A percentile compares a stretch with the other conserved stretches of the same genome.
Conservation (phyloP, 1,140 invertebrate genomes). For the Aphaenogaster rudis region DNA sequence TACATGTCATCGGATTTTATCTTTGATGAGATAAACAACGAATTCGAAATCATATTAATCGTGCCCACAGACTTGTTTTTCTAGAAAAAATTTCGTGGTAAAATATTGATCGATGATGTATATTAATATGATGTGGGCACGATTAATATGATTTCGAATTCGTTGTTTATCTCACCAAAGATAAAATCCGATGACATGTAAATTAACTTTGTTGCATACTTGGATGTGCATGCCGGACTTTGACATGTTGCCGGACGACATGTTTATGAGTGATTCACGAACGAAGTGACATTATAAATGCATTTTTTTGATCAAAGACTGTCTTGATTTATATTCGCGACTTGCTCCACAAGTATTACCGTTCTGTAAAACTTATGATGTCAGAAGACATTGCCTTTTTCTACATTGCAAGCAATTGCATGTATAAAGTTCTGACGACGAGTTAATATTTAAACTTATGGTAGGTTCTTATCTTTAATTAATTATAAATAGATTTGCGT, state of each 20-base stretch:
- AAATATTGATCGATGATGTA: no score
- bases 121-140: neutral
- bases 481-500: neutral
- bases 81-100: no score
- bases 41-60: constrained; percentile 27
- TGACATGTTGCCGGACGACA: neutral
- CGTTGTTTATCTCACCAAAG: constrained; percentile 6
- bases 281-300: neutral
- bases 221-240: neutral
- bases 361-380: neutral
- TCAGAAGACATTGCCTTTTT: neutral
- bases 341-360: neutral
- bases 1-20: constrained; percentile 49
- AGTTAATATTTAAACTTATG: neutral
- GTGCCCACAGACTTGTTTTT: neutral
- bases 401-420: neutral
- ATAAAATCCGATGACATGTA: constrained; percentile 49
- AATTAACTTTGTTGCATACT: constrained; percentile 38
- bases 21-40: constrained; percentile 5
- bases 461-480: constrained; percentile 8
- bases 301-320: neutral
- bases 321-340: constrained; percentile 30
- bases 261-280: constrained; percentile 4
- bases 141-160: constrained; percentile 27
- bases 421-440: neutral